Base-by-base conservation (phyloP, 1,140 invertebrate genomes). In the Zaprionus tsacasi region DNA sequence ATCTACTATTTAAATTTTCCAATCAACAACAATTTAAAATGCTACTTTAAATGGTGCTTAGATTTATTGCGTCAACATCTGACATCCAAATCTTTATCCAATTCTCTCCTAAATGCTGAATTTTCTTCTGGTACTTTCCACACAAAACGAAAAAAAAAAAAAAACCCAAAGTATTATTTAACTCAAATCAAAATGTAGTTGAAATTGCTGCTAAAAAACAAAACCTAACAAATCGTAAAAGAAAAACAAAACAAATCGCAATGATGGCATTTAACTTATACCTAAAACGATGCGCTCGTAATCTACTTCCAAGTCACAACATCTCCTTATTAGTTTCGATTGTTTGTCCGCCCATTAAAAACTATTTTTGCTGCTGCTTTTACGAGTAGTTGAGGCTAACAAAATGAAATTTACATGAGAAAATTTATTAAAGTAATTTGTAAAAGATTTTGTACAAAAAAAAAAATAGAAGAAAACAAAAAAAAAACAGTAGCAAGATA, bases 191-290 rank as follows among this genome's bases (percentile, higher is more conserved):
- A 59, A 64, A 59, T 12, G 63, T 57, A 61, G 59, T 71, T 56
- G 35, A 52, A 35, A 30, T 45, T 45, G 40, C 40, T 15, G n/a
- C 38, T 40, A 21, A 21, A 21, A 40, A 40, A 40, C 13, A 40
- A 30, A 30, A 30, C 3, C 27, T 30, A 30, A 21, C 21, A 21
- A 21, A 21, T 21, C 21, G 21, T 30, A 30, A 30, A 27, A 3
- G 27, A 30, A 30, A 30, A 30, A 30, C 27, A 30, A 30, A 30
- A 30, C 70, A 82, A 86, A 79, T 87, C 85, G 30, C 80, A 88
- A 89, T 83, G 78, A 89, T 89, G 83, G 83, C 83, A 88, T 88
- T 88, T 88, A 87, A 76, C 77, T 80, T 82, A 80, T 83, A 80
- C 67, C 5, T n/a, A 33, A n/a, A 38, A 3, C 15, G 52, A 43